Percentiles rank a stretch among this genome's conserved stretches.
phyloP scores from a whole-genome alignment of 2,888 invertebrate species.

The Gastrophysa polygoni region DNA sequence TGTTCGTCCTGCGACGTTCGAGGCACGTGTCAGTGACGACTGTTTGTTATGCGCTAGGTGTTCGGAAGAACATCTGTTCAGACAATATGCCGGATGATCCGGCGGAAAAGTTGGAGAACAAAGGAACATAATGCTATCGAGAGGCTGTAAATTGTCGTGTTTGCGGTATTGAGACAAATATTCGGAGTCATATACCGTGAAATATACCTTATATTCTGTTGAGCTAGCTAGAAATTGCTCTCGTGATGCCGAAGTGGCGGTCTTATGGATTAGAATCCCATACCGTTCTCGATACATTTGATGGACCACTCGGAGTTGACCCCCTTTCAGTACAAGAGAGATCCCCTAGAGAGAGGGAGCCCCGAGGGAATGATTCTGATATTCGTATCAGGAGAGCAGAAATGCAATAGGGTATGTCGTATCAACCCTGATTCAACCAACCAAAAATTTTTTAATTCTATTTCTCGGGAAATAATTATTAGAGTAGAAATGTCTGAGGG shows the following conservation, averaged over 20 bases:
- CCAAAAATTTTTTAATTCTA: too few species aligned
- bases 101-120: constrained; percentile 25
- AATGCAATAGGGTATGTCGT: too few species aligned
- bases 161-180: constrained; percentile 24
- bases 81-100: constrained; percentile 23
- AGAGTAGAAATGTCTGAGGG: too few species aligned
- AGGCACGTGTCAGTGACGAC: constrained; percentile 44
- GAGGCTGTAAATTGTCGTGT: constrained; percentile 25
- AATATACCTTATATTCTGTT: constrained; percentile 16
- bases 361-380: too few species aligned
- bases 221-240: not conserved
- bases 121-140: constrained; percentile 23
- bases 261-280: constrained; percentile 16
- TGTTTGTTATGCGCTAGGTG: constrained; percentile 46
- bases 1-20: constrained; percentile 22
- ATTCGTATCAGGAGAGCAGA: too few species aligned
- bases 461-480: too few species aligned
- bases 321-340: too few species aligned
- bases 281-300: too few species aligned
- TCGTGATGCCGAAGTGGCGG: not conserved
- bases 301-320: too few species aligned
- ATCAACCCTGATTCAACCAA: too few species aligned
- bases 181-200: constrained; percentile 20
- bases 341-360: too few species aligned
- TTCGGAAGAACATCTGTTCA: constrained; percentile 44